These are phyloP conservation scores for Apteryx mantelli DNA, from an alignment of 2,113 vertebrate species.

Conservation along the genomic window DNA sequence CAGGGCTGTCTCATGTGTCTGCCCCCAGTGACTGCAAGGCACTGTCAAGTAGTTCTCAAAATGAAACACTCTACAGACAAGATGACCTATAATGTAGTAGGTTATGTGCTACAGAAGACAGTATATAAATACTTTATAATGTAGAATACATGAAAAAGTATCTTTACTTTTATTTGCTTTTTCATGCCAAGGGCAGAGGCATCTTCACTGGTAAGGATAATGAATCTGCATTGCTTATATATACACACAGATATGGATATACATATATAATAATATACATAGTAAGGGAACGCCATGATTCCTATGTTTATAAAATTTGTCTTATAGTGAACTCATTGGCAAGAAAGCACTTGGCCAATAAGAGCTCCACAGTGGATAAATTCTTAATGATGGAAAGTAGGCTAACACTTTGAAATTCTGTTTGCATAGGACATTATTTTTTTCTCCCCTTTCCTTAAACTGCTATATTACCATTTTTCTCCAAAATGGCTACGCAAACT, in stretches of 20 bases:
- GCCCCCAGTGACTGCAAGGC: slow-evolving; percentile 12
- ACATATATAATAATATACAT: not conserved
- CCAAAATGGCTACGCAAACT: slow-evolving; percentile 16
- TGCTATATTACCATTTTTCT: not conserved
- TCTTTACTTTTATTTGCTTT: slow-evolving; percentile 62
- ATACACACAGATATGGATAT: not conserved
- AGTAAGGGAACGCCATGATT: not conserved
- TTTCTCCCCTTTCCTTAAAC: not conserved
- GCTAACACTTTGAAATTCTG: slow-evolving; percentile 40
- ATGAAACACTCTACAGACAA: slow-evolving; percentile 55
- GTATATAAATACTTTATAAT: slow-evolving; percentile 74
- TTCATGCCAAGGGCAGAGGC: slow-evolving; percentile 37
- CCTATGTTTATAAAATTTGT: slow-evolving; percentile 8
- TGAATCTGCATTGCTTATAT: not conserved
- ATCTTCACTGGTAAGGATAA: not conserved
- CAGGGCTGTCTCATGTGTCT: not conserved
- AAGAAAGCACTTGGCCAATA: slow-evolving; percentile 29
- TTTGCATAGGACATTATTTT: slow-evolving; percentile 33
- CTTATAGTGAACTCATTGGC: not conserved
- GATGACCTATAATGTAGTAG: slow-evolving; percentile 66
- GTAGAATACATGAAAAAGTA: slow-evolving; percentile 56
- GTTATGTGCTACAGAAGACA: slow-evolving; percentile 64
- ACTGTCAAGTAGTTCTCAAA: slow-evolving; percentile 32
- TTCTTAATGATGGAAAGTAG: slow-evolving; percentile 54
- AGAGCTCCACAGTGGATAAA: slow-evolving; percentile 27